A percentile compares a stretch with the other conserved stretches of the same genome.
These are phyloP conservation scores for Mycteria americana DNA, from an alignment of 2,797 vertebrate genomes.

Conservation along the genomic window DNA sequence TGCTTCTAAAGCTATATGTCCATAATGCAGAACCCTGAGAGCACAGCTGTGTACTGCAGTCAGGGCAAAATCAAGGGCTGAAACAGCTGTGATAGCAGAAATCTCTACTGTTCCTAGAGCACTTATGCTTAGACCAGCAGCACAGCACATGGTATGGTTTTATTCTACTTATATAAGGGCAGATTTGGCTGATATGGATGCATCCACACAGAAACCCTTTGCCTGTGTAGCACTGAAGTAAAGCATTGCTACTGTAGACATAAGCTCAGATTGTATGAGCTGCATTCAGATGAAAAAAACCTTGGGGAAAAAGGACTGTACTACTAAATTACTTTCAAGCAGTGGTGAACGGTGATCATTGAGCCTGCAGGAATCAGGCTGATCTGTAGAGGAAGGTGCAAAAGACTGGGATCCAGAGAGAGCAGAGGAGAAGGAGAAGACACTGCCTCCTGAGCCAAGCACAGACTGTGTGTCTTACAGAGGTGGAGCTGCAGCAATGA, in stretches of 20 bases:
- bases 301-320: background rate
- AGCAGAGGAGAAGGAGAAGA: background rate
- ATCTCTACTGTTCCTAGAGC: background rate
- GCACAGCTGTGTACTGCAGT: background rate
- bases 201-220: background rate
- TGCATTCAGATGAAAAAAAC: background rate
- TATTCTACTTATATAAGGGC: background rate
- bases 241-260: background rate
- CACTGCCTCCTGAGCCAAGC: background rate
- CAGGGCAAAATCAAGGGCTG: background rate
- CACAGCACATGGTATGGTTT: background rate
- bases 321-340: background rate
- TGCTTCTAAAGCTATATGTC: background rate
- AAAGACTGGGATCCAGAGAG: background rate
- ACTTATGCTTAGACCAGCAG: background rate
- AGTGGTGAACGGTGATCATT: background rate
- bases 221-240: background rate
- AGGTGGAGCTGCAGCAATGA: background rate
- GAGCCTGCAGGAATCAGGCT: background rate
- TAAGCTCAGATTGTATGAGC: background rate
- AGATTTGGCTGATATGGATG: background rate
- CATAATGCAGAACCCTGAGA: background rate
- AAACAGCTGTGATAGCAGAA: background rate
- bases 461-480: background rate
- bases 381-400: background rate